Conservation (phyloP, 1,140 invertebrate genomes). For the Aporrectodea caliginosa region DNA sequence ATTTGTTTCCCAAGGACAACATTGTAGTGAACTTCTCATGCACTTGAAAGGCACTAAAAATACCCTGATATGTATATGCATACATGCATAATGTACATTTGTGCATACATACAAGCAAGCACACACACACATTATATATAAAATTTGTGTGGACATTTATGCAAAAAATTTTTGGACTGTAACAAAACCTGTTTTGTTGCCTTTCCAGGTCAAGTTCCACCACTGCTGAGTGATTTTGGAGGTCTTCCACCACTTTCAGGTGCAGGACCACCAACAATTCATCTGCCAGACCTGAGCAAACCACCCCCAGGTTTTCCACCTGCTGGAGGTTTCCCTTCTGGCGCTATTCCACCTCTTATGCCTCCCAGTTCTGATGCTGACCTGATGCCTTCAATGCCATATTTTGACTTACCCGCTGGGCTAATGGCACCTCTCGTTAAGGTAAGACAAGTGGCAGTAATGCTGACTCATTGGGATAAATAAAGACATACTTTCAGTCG, state of each 20-base stretch:
- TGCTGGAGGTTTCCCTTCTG: constrained; percentile 21
- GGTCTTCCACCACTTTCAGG: neutral
- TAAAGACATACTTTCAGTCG: neutral
- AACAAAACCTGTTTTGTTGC: too few relatives aligned
- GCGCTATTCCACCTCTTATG: constrained; percentile 33
- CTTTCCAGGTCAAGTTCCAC: neutral
- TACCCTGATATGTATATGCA: too few relatives aligned
- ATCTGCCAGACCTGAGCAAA: constrained; percentile 74
- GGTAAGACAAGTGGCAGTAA: constrained; percentile 54
- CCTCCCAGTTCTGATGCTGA: constrained; percentile 41
- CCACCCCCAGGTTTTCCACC: constrained; percentile 74
- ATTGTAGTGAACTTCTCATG: too few relatives aligned
- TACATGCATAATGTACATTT: too few relatives aligned
- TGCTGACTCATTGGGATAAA: neutral
- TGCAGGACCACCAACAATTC: constrained; percentile 49
- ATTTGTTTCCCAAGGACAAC: too few relatives aligned
- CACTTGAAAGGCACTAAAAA: too few relatives aligned
- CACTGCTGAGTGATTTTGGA: neutral
- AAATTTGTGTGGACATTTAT: too few relatives aligned
- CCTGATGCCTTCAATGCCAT: constrained; percentile 80
- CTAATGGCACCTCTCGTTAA: constrained; percentile 90
- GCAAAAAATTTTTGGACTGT: too few relatives aligned
- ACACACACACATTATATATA: too few relatives aligned
- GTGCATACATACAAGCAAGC: too few relatives aligned
- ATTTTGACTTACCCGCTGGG: constrained; percentile 92